Evolutionary conservation across 23 tunicate species (phyloP).

Genomic region (Ascidia mentula): DNA sequence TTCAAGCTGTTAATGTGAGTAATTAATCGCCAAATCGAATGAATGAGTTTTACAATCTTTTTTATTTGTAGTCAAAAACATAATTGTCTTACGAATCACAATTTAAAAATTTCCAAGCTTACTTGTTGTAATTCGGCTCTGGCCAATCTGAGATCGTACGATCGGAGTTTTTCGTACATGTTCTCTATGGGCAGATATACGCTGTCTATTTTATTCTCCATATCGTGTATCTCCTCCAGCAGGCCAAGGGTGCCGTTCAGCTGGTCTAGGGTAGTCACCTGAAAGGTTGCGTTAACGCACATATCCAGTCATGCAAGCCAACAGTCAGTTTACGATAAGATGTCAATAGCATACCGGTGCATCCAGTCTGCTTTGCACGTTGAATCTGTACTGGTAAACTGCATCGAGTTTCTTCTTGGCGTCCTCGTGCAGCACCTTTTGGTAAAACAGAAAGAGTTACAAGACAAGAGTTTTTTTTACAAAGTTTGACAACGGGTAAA

Average conservation of each 20-base stretch:
- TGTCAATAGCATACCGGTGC: slow-evolving; percentile 66
- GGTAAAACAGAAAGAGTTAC: background rate
- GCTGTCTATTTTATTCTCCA: slow-evolving; percentile 91
- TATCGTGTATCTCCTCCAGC: slow-evolving; percentile 86
- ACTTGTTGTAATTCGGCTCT: slow-evolving; percentile 83
- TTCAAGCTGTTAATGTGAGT: too few species aligned
- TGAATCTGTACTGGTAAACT: slow-evolving; percentile 76
- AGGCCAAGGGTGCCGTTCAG: slow-evolving; percentile 78
- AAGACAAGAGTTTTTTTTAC: background rate
- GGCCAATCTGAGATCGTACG: slow-evolving; percentile 72
- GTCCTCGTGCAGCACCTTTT: slow-evolving; percentile 82
- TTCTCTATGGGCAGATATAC: slow-evolving; percentile 91
- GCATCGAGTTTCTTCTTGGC: slow-evolving; percentile 75
- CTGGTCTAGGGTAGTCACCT: slow-evolving; percentile 87
- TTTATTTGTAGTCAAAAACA: too few species aligned
- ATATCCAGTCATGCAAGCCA: background rate
- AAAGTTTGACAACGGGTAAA: too few species aligned
- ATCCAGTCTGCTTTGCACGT: slow-evolving; percentile 61
- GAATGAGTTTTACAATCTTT: too few species aligned
- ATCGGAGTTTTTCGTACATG: slow-evolving; percentile 80
- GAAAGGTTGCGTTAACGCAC: background rate
- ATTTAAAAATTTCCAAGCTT: too few species aligned
- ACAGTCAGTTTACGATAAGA: background rate
- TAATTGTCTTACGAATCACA: too few species aligned
- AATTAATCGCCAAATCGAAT: too few species aligned